Evolutionary conservation across 2,113 vertebrate species (phyloP).

Genomic region (Pseudonaja textilis): DNA sequence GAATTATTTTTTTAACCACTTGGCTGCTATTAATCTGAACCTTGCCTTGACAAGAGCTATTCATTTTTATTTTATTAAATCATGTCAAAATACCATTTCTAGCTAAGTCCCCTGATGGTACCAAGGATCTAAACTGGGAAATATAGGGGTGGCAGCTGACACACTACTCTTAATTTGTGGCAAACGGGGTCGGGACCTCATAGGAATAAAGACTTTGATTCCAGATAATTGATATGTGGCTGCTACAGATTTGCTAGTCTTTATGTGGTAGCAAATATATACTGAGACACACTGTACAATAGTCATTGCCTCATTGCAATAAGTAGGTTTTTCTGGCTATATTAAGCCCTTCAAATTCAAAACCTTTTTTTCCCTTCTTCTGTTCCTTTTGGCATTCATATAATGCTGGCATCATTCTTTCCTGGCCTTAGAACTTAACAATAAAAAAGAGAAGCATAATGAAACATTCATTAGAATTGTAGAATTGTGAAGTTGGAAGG

Average conservation of each 20-base stretch:
- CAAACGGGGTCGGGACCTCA: slow-evolving; percentile 52
- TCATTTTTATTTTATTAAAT: slow-evolving; percentile 66
- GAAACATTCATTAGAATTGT: neutral
- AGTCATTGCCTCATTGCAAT: fast-evolving
- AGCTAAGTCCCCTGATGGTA: slow-evolving; percentile 47
- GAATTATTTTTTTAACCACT: slow-evolving; percentile 31
- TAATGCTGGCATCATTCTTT: neutral
- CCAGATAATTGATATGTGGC: slow-evolving; percentile 53
- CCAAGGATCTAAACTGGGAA: slow-evolving; percentile 51
- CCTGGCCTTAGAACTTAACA: neutral
- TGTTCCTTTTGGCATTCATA: neutral
- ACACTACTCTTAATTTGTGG: slow-evolving; percentile 50
- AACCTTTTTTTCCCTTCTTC: neutral
- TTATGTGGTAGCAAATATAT: slow-evolving; percentile 9
- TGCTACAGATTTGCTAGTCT: slow-evolving; percentile 42
- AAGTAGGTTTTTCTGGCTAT: neutral
- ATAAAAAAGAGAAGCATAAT: neutral
- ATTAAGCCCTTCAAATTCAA: slow-evolving; percentile 36
- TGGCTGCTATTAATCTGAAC: slow-evolving; percentile 45
- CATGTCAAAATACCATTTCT: slow-evolving; percentile 62
- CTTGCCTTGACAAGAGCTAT: slow-evolving; percentile 45
- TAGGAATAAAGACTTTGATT: slow-evolving; percentile 57
- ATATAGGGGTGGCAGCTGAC: slow-evolving; percentile 58
- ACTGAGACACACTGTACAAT: neutral
- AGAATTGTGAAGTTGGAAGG: neutral